Base-by-base conservation (phyloP, 2,797 vertebrate genomes). In the Anomalospiza imberbis region DNA sequence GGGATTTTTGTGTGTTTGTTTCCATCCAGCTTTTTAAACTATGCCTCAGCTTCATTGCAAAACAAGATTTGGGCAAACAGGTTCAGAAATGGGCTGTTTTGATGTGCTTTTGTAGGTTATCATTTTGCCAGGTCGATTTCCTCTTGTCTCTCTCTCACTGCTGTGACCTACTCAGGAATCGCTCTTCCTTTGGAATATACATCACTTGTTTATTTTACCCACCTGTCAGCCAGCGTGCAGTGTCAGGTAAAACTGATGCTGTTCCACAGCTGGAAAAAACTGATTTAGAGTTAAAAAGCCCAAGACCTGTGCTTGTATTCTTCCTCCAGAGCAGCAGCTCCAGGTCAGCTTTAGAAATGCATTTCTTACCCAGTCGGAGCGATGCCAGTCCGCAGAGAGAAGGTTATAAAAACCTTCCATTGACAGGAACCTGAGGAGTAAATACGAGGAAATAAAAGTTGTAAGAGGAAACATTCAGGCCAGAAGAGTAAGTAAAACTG, bases 391-490 rank as follows among this genome's bases (percentile, higher is more conserved):
- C n/a, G 24, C 83, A 74, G 78, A 95, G 91, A 77, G 62, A 84
- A 88, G 65, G 55, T 57, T 94, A 31, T 96, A 92, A 96, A 96
- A 95, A 50, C 55, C 74, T 83, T 72, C 75, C 51, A 32, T 86
- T 86, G 96, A 87, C 81, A 91, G 93, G 19, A 96, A 94, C 78
- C 85, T 86, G 88, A 96, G 91, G 91, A 97, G 78, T 95, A 97
- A 97, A 96, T 94, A 97, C 13, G 18, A 91, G 85, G 89, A 96
- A 95, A 92, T 97, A 96, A 96, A 97, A 97, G 89, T 79, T 95
- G 90, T 89, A 96, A 95, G 73, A 95, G 51, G 89, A 94, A 95
- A 48, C 76, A 53, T 89, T 95, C 91, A 92, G 75, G 93, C 91
- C 93, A 88, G 93, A 89, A 92, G 93, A 91, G 91, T 91, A 80